Evolutionary conservation across 2,797 vertebrate species (phyloP), one percentile per base, ranked within the genome.

Genomic region (Gambelia wislizenii): DNA sequence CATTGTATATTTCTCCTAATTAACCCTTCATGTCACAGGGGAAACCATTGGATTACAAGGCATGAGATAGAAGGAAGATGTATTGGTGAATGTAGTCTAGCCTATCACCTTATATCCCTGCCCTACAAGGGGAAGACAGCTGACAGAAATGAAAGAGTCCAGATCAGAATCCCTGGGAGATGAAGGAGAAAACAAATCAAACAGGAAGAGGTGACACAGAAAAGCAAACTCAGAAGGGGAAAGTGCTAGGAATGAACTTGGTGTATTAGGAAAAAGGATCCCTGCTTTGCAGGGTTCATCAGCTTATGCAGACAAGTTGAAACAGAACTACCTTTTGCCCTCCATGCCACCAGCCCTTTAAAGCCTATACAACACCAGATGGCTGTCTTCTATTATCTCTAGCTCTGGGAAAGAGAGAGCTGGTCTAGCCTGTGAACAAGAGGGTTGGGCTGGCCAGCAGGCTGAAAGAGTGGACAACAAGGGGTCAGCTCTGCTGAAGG

Each of bases 11-110:
- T 47, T 36, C 0, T 86, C 1, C 6, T 1, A 44, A 0, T 92
- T 36, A 91, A 92, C 92, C 91, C 89, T 82, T 39, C 49, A 2
- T 0, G 36, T 16, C 64, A 36, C 91, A 2, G 39, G 75, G n/a
- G 79, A 22, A 42, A 91, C 89, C 0, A 14, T 16, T 27, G 0
- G 54, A 22, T 72, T 36, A 25, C 70, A 61, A 30, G 56, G 81
- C 64, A 2, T 0, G 0, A 36, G 6, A 36, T 1, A 78, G 0
- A 14, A 75, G 64, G 27, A 83, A 88, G 61, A 20, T n/a, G 47
- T 6, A 36, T 4, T 1, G 18, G 64, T 87, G 1, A 22, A 59
- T 72, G 1, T 10, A 70, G 1, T 30, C 39, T 30, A 30, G 2
- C 16, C 39, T 33, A 52, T 2, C 1, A 54, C 13, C 69, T 52